A percentile compares a stretch with the other conserved stretches of the same genome.
phyloP scores from a whole-genome alignment of 2,888 invertebrate genomes.

The Seira ritae region DNA sequence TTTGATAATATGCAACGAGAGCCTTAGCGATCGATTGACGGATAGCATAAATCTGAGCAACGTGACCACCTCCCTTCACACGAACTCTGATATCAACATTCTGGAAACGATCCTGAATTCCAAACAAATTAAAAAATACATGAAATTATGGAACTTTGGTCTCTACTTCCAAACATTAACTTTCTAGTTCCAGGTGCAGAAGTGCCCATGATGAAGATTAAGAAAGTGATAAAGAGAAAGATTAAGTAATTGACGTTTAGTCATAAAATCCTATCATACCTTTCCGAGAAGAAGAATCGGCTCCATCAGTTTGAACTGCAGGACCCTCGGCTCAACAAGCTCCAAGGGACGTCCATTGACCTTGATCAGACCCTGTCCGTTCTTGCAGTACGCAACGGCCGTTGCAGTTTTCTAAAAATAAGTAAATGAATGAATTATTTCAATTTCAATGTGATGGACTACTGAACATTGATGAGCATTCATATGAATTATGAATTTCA shows the following conservation, averaged over 20 bases:
- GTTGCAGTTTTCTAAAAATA: slow-evolving; percentile 95
- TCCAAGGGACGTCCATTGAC: slow-evolving; percentile 99
- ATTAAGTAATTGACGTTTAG: too few relatives aligned
- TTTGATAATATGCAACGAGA: slow-evolving; percentile 98
- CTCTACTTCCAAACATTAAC: too few relatives aligned
- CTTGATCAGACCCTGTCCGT: slow-evolving; percentile 92
- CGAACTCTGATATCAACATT: slow-evolving; percentile 98
- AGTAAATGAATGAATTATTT: too few relatives aligned
- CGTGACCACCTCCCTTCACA: slow-evolving; percentile 99
- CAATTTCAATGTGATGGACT: too few relatives aligned
- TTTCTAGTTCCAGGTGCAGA: too few relatives aligned
- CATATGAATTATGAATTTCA: too few relatives aligned
- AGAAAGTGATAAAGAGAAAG: too few relatives aligned
- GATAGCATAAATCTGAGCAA: slow-evolving; percentile 98
- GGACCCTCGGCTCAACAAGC: slow-evolving; percentile 95
- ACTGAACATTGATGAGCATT: too few relatives aligned
- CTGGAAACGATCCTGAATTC: slow-evolving; percentile 94
- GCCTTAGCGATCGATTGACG: slow-evolving; percentile 99
- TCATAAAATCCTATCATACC: slow-evolving; percentile 80
- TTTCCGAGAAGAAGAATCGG: slow-evolving; percentile 92
- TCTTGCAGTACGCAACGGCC: slow-evolving; percentile 93
- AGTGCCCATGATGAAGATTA: too few relatives aligned
- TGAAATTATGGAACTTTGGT: too few relatives aligned
- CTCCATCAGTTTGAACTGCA: slow-evolving; percentile 96
- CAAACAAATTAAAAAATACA: too few relatives aligned